Evolutionary conservation across 1,140 invertebrate species (phyloP).

Genomic region (Drosophila pectinifera): DNA sequence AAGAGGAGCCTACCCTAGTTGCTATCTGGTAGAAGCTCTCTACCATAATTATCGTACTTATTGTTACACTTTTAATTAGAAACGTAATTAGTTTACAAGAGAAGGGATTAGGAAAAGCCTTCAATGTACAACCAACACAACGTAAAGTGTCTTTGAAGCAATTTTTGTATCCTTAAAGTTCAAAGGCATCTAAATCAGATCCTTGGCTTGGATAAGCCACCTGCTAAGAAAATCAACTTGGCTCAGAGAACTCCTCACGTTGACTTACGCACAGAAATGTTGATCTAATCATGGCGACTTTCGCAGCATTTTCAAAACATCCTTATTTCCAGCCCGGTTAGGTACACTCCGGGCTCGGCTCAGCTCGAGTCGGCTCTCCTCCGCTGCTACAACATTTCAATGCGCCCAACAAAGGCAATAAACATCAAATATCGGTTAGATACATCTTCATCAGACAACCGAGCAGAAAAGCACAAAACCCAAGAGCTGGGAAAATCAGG

Average conservation of each 20-base stretch:
- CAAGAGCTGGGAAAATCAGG: slow-evolving; percentile 10
- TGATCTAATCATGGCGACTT: slow-evolving; percentile 62
- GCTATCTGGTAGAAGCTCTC: background rate
- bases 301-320: slow-evolving; percentile 33
- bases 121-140: background rate
- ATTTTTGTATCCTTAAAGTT: background rate
- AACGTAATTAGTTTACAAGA: too few species aligned
- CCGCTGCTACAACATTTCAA: slow-evolving; percentile 60
- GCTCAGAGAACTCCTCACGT: slow-evolving; percentile 3
- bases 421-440: slow-evolving; percentile 82
- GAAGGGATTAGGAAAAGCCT: too few species aligned
- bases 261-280: slow-evolving; percentile 42
- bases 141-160: background rate
- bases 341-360: slow-evolving; percentile 16
- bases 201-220: background rate
- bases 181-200: slow-evolving; percentile 11
- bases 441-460: slow-evolving; percentile 77
- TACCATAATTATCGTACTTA: background rate
- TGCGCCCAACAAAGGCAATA: slow-evolving; percentile 70
- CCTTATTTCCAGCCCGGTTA: slow-evolving; percentile 18
- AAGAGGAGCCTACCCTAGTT: background rate
- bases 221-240: background rate
- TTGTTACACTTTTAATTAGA: background rate
- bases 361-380: background rate
- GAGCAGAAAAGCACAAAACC: slow-evolving; percentile 29